Percentiles rank a stretch among this genome's conserved stretches.
These are phyloP conservation scores for Paradisaea rubra DNA, from an alignment of 2,113 vertebrate genomes.

Conservation along the genomic window DNA sequence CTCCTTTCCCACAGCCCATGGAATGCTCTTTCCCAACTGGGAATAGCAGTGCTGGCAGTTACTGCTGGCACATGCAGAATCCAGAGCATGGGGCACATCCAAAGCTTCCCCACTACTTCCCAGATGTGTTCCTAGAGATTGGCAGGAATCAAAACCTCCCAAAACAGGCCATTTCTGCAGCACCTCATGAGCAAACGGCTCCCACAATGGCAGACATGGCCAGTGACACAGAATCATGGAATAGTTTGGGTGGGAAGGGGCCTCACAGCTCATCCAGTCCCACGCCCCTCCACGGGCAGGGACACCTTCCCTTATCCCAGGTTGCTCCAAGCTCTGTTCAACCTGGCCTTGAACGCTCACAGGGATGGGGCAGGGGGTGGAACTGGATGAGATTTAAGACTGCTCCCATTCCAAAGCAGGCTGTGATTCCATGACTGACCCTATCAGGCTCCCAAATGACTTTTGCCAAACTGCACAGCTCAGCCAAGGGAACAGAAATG, in stretches of 20 bases:
- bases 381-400: too few species aligned
- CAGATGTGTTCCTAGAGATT: fast-evolving
- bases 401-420: not conserved
- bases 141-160: not conserved
- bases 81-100: not conserved
- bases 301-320: not conserved
- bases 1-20: not conserved
- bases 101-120: not conserved
- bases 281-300: not conserved
- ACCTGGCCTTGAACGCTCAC: not conserved
- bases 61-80: not conserved
- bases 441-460: not conserved
- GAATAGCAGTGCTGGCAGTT: not conserved
- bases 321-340: not conserved
- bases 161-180: fast-evolving
- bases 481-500: not conserved
- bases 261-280: not conserved
- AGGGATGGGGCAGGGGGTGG: not conserved
- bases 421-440: not conserved
- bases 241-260: not conserved
- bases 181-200: not conserved
- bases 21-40: not conserved
- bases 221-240: not conserved
- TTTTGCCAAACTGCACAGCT: not conserved
- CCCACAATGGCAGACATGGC: fast-evolving